A percentile compares a stretch with the other conserved stretches of the same genome.
These are phyloP conservation scores for Illadopsis cleaveri DNA, from an alignment of 2,113 vertebrate genomes.

Conservation along the genomic window DNA sequence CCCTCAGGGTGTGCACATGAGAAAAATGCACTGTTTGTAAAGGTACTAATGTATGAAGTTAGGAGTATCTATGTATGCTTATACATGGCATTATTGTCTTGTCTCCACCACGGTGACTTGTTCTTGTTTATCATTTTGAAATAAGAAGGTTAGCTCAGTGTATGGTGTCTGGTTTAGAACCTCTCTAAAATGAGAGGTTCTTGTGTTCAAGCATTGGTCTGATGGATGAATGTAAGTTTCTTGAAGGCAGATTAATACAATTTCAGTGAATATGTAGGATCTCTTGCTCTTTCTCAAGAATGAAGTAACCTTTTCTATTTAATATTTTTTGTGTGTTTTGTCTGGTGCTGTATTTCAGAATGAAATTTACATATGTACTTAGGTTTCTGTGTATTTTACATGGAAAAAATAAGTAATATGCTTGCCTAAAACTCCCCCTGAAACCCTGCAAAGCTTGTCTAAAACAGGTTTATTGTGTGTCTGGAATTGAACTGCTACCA, in stretches of 20 bases:
- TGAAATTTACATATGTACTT: not conserved
- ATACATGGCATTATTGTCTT: fast-evolving
- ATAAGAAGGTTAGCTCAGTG: not conserved
- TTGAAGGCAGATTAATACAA: not conserved
- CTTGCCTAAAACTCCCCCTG: not conserved
- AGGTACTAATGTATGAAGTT: not conserved
- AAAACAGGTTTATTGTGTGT: not conserved
- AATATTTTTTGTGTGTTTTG: not conserved
- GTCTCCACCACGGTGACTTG: fast-evolving
- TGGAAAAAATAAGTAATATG: not conserved
- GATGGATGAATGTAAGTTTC: not conserved
- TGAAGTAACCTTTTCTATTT: not conserved
- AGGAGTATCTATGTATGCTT: not conserved
- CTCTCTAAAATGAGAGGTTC: not conserved
- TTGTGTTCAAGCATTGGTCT: not conserved
- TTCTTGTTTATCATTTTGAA: not conserved
- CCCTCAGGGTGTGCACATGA: not conserved
- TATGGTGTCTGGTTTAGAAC: not conserved
- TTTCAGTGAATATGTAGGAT: not conserved
- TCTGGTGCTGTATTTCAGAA: not conserved
- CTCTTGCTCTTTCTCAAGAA: not conserved
- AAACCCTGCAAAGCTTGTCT: not conserved
- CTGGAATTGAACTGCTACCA: not conserved
- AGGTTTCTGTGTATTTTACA: not conserved
- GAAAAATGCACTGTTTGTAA: not conserved